Conservation (phyloP, 2,797 vertebrate species). For the Rhinatrema bivittatum region DNA sequence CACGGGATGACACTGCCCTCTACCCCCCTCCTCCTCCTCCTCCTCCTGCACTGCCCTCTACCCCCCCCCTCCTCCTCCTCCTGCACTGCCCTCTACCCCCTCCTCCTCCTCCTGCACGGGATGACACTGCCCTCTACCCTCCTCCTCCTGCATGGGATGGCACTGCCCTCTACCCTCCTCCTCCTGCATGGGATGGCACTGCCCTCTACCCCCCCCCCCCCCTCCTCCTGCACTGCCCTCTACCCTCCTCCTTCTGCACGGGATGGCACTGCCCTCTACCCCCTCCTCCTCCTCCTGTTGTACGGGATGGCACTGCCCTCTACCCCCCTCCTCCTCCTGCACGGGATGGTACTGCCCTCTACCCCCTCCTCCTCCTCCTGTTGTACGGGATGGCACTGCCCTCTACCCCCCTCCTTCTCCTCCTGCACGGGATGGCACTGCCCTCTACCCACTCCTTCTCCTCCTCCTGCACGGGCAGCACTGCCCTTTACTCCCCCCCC, state of each 20-base stretch:
- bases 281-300: background rate
- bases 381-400: background rate
- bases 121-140: background rate
- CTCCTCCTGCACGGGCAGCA: background rate
- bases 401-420: too few relatives aligned
- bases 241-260: accelerated
- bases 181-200: background rate
- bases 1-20: background rate
- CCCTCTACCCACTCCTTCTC: too few relatives aligned
- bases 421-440: too few relatives aligned
- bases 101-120: too few relatives aligned
- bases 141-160: background rate
- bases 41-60: background rate
- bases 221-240: background rate
- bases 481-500: background rate
- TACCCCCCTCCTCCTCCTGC: too few relatives aligned
- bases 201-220: background rate
- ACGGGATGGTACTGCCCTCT: too few relatives aligned
- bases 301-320: too few relatives aligned
- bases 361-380: background rate
- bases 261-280: background rate
- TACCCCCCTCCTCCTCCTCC: too few relatives aligned
- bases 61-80: background rate
- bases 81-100: accelerated
- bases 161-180: background rate